Base-by-base conservation (phyloP, 2,113 vertebrate genomes). In the Siniperca chuatsi region DNA sequence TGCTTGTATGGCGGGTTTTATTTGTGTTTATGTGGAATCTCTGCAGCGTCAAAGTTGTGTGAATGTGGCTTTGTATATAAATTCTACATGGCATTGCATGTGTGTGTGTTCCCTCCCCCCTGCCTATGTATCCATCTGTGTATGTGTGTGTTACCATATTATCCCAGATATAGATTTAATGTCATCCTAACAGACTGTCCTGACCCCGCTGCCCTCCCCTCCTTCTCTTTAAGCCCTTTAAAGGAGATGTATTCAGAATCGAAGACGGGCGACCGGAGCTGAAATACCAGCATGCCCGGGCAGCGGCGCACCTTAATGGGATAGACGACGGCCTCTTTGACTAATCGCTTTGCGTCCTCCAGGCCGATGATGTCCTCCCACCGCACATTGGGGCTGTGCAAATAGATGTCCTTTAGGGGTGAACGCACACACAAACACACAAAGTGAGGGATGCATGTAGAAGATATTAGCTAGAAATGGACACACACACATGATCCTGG, bases 301-400 rank as follows among this genome's bases (percentile, higher is more conserved):
- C 83, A 67, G 90, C 79, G 57, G 75, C 50, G 92, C 64, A 98
- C 98, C 97, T 96, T 96, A 94, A 97, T 98, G 74, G 97, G 98
- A 93, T 99, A 99, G 89, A 99, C 97, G 92, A 99, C 97, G 40
- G 98, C 98, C 96, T 99, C 98, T 94, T 99, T 99, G 92, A 99
- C 97, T 90, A 99, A 96, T 95, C 96, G 97, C 95, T 99, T 99
- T 87, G 98, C 98, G 60, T 97, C 95, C 85, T 98, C 97, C 82
- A 99, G 95, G 68, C 98, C 98, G 82, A 98, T 98, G 94, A 99
- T 99, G 94, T 98, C 97, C 89, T 96, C 95, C 98, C 97, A 99
- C 79, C 96, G 96, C 90, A 99, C 96, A 0, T 98, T 98, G 11
- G 97, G 97, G 93, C 96, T 98, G 93, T 98, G 96, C 92, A 99